Percentiles rank a stretch among this genome's conserved stretches.
Conservation (phyloP, 2,113 vertebrate species). For the Holacanthus passer region DNA sequence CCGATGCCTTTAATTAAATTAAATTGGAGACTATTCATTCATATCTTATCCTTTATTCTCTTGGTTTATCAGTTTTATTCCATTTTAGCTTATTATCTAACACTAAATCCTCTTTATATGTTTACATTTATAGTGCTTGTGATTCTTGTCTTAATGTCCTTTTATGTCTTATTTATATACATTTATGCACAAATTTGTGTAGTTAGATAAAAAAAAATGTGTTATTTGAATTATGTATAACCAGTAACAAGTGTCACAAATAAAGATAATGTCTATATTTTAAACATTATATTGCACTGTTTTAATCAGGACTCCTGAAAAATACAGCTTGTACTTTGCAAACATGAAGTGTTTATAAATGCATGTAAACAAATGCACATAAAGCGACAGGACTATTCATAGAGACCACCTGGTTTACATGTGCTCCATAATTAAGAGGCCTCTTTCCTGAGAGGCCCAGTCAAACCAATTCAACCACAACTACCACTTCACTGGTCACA, state of each 20-base stretch:
- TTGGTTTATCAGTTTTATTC: too few relatives aligned
- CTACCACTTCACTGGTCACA: conserved; percentile 36
- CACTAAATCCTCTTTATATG: too few relatives aligned
- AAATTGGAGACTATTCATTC: too few relatives aligned
- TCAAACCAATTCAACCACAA: conserved; percentile 22
- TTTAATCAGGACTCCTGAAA: neutral
- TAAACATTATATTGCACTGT: neutral
- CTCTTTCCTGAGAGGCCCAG: conserved; percentile 12
- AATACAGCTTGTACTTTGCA: neutral
- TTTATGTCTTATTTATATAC: neutral
- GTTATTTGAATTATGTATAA: neutral
- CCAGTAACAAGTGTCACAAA: neutral
- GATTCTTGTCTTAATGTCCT: neutral
- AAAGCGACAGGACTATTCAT: conserved; percentile 35
- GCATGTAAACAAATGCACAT: neutral
- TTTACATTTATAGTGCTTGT: too few relatives aligned
- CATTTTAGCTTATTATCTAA: too few relatives aligned
- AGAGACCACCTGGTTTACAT: conserved; percentile 34
- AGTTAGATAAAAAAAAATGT: neutral
- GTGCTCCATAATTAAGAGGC: conserved; percentile 52
- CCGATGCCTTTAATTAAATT: too few relatives aligned
- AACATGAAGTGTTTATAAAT: neutral
- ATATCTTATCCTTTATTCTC: too few relatives aligned
- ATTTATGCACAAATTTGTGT: too few relatives aligned
- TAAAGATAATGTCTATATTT: neutral